phyloP scores from a whole-genome alignment of 2,888 invertebrate species.

The Operophtera brumata region DNA sequence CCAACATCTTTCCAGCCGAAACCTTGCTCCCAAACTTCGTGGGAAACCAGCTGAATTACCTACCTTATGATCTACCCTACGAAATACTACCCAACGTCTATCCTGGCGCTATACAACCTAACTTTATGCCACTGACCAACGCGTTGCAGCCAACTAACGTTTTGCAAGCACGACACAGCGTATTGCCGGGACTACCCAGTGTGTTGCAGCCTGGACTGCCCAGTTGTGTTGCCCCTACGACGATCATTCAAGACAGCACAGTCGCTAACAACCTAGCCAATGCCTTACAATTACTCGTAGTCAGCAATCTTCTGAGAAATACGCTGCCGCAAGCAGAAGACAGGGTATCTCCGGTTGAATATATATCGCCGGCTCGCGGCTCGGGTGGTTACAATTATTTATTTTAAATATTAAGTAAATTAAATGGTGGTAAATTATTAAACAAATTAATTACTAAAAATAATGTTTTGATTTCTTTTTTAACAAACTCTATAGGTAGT shows the following conservation, averaged over 20 bases:
- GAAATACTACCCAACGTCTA: slow-evolving; percentile 37
- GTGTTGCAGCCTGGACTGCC: background rate
- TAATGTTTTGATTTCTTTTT: too few species aligned
- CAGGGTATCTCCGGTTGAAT: slow-evolving; percentile 30
- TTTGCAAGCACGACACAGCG: slow-evolving; percentile 3
- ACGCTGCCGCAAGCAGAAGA: slow-evolving; percentile 47
- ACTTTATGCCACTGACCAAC: slow-evolving; percentile 21
- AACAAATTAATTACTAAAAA: too few species aligned
- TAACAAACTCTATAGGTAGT: too few species aligned
- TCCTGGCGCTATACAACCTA: slow-evolving; percentile 21
- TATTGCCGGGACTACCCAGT: slow-evolving; percentile 1
- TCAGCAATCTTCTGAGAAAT: slow-evolving; percentile 61
- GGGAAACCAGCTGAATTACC: slow-evolving; percentile 37
- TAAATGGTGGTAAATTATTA: too few species aligned
- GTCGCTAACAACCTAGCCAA: slow-evolving; percentile 67
- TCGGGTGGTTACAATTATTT: slow-evolving; percentile 36
- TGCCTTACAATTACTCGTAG: slow-evolving; percentile 62
- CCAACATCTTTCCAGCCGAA: slow-evolving; percentile 42
- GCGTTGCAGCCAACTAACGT: slow-evolving; percentile 1
- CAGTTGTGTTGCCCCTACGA: slow-evolving; percentile 25
- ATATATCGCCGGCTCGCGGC: slow-evolving; percentile 18
- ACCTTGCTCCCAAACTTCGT: slow-evolving; percentile 42
- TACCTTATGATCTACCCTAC: slow-evolving; percentile 34
- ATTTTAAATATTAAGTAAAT: slow-evolving; percentile 37
- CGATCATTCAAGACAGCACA: slow-evolving; percentile 60